Evolutionary conservation across 1,140 invertebrate genomes (phyloP).

Genomic region (Zaprionus inermis): DNA sequence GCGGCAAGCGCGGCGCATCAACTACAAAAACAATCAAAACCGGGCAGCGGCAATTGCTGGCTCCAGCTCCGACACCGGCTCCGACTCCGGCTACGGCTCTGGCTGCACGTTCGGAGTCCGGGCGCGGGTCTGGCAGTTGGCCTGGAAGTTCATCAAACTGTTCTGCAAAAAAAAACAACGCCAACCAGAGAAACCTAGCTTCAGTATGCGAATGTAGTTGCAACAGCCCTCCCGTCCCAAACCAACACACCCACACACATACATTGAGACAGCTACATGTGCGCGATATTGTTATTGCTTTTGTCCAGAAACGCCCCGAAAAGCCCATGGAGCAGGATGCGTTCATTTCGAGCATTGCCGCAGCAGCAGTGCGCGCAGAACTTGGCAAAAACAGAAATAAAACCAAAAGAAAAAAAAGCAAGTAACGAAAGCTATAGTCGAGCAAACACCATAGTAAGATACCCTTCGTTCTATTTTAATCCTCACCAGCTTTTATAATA

Average conservation of each 20-base stretch:
- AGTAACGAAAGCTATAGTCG: not conserved
- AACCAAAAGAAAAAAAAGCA: constrained; percentile 27
- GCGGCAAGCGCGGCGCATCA: constrained; percentile 30
- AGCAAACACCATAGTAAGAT: not conserved
- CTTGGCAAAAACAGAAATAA: constrained; percentile 23
- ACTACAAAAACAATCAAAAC: constrained; percentile 74
- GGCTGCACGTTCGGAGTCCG: not conserved
- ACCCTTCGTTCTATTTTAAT: no score
- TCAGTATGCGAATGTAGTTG: constrained; percentile 27
- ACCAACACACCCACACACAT: constrained; percentile 5
- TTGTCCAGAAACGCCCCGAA: constrained; percentile 56
- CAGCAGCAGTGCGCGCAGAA: constrained; percentile 16
- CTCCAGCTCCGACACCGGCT: no score
- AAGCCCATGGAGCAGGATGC: constrained; percentile 52
- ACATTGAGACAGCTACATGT: constrained; percentile 52
- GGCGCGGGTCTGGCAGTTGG: constrained; percentile 21
- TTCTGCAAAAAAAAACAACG: constrained; percentile 40
- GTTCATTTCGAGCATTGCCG: constrained; percentile 51
- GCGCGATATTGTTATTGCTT: constrained; percentile 79
- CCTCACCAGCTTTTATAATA: no score
- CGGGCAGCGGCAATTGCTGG: constrained; percentile 61
- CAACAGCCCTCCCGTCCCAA: constrained; percentile 27
- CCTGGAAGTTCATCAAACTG: constrained; percentile 72
- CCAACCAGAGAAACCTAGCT: constrained; percentile 31
- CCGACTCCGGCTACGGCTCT: not conserved